These are phyloP conservation scores for Ostrea edulis DNA, from an alignment of 1,140 invertebrate species.

Conservation along the genomic window DNA sequence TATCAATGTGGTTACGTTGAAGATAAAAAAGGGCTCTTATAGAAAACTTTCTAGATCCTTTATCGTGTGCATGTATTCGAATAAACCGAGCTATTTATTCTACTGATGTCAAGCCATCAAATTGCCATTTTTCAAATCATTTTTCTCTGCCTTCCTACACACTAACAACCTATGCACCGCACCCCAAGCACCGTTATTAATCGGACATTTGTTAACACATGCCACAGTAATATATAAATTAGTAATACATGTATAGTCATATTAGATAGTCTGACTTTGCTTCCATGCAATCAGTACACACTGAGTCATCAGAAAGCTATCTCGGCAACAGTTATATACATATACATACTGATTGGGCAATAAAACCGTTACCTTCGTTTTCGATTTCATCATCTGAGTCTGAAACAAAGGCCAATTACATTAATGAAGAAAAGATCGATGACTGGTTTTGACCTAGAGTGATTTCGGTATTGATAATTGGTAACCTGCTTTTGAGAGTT, in stretches of 20 bases:
- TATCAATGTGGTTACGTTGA: background rate
- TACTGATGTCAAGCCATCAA: no score
- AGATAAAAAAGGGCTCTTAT: background rate
- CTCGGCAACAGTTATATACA: no score
- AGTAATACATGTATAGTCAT: background rate
- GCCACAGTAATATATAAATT: slow-evolving; percentile 1
- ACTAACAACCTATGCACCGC: background rate
- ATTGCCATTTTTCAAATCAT: background rate
- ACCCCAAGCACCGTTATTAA: background rate
- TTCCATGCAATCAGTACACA: slow-evolving; percentile 28
- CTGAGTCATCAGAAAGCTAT: background rate
- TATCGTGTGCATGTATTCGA: background rate
- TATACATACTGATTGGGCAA: background rate
- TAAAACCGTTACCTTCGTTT: slow-evolving; percentile 30
- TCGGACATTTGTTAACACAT: background rate
- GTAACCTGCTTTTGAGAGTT: background rate
- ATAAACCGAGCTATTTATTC: no score
- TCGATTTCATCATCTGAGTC: slow-evolving; percentile 14
- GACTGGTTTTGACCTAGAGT: no score
- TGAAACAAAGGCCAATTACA: slow-evolving; percentile 10
- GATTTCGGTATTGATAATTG: no score
- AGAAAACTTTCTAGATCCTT: background rate
- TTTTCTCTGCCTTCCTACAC: background rate
- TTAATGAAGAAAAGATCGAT: background rate
- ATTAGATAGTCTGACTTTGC: background rate